Evolutionary conservation across 2,888 invertebrate genomes (phyloP), one percentile per base, ranked within the genome.

Genomic region (Petrophora chlorosata): DNA sequence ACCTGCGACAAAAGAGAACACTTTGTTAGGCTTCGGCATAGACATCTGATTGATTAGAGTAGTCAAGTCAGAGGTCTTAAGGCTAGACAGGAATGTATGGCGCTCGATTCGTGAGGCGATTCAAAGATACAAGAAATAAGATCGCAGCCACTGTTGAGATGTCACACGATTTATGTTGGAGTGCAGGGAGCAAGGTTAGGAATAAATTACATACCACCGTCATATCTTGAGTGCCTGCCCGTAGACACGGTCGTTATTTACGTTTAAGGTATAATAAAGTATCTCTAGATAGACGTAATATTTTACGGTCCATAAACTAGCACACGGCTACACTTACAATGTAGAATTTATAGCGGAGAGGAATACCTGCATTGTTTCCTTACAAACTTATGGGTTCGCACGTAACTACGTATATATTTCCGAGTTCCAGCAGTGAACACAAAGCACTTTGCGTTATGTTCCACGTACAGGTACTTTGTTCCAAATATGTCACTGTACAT

Each of bases 301-400:
- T 79, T 81, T 82, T 77, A 80, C 76, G 76, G 72, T 58, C 73
- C 69, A 80, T 83, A 82, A 83, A 82, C 38, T 41, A 46, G 35
- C 32, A 35, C 40, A 46, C 48, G 50, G 52, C 47, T 22, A 47
- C 50, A 48, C 47, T n/a, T 50, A 56, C 61, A 60, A 56, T 58
- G 57, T 57, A 53, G 44, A 52, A 56, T 57, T 55, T 56, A 64
- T 56, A 46, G 59, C 50, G 28, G 47, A 44, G 60, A 56, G 61
- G 55, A 66, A 61, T 70, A 75, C 75, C 71, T 75, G 75, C 73
- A 76, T 78, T 79, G 76, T 79, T 74, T 64, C 60, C 69, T 64
- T 70, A 69, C 65, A 62, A 67, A 60, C 55, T 60, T 58, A 61
- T 54, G 58, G 52, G 52, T 50, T 50, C 43, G 43, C 49, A 49